These are phyloP conservation scores for Gallinago undulata DNA, from an alignment of 2,113 vertebrate genomes.

Conservation along the genomic window DNA sequence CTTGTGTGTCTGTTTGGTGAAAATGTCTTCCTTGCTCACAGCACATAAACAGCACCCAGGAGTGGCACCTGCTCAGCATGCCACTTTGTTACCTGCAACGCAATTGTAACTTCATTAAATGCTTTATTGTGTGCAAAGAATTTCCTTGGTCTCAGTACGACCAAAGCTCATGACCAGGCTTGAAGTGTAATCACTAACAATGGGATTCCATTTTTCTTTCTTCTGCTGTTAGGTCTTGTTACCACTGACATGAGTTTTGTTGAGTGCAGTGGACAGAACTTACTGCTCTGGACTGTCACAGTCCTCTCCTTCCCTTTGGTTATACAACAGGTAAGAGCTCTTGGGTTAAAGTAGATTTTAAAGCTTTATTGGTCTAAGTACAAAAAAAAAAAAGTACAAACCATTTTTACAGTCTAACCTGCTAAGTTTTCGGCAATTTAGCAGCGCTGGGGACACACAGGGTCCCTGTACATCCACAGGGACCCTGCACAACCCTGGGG, in stretches of 20 bases:
- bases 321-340: neutral
- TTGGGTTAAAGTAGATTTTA: neutral
- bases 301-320: neutral
- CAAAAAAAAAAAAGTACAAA: neutral
- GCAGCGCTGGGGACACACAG: neutral
- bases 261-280: neutral
- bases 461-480: no score
- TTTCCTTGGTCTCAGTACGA: neutral
- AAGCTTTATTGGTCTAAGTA: constrained; percentile 43
- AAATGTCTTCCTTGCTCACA: neutral
- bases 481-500: no score
- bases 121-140: neutral
- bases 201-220: neutral
- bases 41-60: neutral
- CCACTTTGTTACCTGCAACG: neutral
- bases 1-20: neutral
- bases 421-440: neutral
- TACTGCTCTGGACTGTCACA: neutral
- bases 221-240: neutral
- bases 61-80: neutral
- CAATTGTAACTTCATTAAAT: neutral
- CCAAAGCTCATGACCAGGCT: neutral
- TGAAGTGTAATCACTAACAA: neutral
- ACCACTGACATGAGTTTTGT: neutral
- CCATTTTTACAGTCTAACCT: neutral